phyloP scores from a whole-genome alignment of 2,888 invertebrate species.

The Poecilobothrus nobilitatus region DNA sequence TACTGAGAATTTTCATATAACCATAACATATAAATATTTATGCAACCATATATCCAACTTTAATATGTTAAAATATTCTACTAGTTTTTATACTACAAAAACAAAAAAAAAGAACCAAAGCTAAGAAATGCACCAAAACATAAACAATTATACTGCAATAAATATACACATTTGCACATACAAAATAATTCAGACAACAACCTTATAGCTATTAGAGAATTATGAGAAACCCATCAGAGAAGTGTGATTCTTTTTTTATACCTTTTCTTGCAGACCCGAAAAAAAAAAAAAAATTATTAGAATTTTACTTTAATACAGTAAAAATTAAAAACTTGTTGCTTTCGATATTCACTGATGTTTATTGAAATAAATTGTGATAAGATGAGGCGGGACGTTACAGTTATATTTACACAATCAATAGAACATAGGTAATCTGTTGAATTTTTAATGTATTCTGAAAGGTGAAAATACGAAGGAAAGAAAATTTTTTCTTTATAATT shows the following conservation, averaged over 20 bases:
- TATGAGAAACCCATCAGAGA: background rate
- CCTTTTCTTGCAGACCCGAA: no score
- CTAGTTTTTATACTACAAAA: background rate
- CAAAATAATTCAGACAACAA: background rate
- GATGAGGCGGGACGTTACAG: background rate
- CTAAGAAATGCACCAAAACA: background rate
- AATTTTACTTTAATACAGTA: background rate
- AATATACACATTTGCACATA: background rate
- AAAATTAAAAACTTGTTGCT: background rate
- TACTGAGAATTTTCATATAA: background rate
- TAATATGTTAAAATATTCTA: background rate
- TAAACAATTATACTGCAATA: background rate
- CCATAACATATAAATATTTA: background rate
- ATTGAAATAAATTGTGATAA: background rate
- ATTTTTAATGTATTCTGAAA: background rate
- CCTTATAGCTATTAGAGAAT: background rate
- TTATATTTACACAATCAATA: background rate
- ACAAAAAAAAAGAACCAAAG: background rate
- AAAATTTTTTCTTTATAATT: background rate
- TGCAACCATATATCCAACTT: background rate
- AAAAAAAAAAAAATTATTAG: background rate
- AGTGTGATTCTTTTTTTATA: background rate
- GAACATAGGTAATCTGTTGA: background rate
- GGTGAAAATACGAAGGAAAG: background rate
- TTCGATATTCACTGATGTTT: background rate